Evolutionary conservation across 2,888 invertebrate species (phyloP).

Genomic region (Creontiades dilutus): DNA sequence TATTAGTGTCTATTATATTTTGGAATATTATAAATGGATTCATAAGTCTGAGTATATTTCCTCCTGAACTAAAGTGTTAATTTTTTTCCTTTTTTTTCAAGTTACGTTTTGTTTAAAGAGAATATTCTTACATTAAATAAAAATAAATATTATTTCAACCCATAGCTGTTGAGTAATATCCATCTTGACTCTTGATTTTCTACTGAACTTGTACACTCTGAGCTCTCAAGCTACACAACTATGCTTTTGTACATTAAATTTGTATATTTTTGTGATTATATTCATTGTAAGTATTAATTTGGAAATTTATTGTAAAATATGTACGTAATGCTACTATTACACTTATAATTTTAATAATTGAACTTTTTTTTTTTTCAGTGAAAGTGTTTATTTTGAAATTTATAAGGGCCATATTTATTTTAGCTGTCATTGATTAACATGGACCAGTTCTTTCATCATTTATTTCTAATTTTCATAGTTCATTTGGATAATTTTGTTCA

Average conservation of each 20-base stretch:
- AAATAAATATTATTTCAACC: no score
- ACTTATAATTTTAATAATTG: conserved; percentile 36
- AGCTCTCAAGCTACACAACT: conserved; percentile 41
- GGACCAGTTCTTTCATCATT: conserved; percentile 50
- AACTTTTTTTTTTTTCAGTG: not conserved
- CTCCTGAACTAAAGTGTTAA: not conserved
- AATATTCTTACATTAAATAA: no score
- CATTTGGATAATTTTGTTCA: not conserved
- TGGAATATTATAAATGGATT: conserved; percentile 21
- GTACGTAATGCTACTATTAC: conserved; percentile 39
- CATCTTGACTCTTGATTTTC: conserved; percentile 12
- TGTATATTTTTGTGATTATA: conserved; percentile 66
- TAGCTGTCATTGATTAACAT: conserved; percentile 30
- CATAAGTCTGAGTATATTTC: conserved; percentile 32
- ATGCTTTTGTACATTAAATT: conserved; percentile 49
- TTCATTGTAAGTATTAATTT: conserved; percentile 46
- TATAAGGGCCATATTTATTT: conserved; percentile 40
- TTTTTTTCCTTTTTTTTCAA: no score
- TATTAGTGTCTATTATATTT: not conserved
- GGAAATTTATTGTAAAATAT: conserved; percentile 51
- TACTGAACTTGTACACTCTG: not conserved
- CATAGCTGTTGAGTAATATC: not conserved
- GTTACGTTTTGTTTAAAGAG: no score
- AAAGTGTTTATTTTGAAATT: not conserved
- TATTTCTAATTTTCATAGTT: conserved; percentile 44